A percentile compares a stretch with the other conserved stretches of the same genome.
Evolutionary conservation across 2,797 vertebrate genomes (phyloP).

Genomic region (Atherinosoma microstoma): DNA sequence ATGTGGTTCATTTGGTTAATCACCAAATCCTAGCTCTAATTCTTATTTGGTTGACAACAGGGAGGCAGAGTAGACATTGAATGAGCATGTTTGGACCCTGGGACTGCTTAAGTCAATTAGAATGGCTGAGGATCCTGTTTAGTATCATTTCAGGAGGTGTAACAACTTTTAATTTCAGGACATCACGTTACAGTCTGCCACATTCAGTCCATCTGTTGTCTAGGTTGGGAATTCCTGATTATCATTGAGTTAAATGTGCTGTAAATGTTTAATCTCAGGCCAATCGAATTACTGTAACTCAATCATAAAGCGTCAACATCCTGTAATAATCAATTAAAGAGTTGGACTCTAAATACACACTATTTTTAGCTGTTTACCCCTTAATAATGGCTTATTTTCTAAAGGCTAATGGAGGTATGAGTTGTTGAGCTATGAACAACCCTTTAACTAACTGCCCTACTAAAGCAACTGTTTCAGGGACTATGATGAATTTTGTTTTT

Average conservation of each 20-base stretch:
- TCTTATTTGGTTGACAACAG: constrained; percentile 7
- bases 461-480: too few relatives aligned
- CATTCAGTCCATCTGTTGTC: constrained; percentile 35
- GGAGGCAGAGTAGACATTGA: constrained; percentile 35
- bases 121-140: constrained; percentile 12
- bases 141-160: constrained; percentile 15
- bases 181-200: constrained; percentile 16
- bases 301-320: constrained; percentile 43
- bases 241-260: constrained; percentile 13
- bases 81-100: constrained; percentile 36
- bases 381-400: constrained; percentile 15
- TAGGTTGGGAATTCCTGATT: constrained; percentile 26
- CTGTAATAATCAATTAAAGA: constrained; percentile 44
- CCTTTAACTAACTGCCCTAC: too few relatives aligned
- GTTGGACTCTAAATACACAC: constrained; percentile 33
- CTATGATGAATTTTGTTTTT: too few relatives aligned
- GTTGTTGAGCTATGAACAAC: background rate
- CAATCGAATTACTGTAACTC: constrained; percentile 53
- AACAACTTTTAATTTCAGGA: constrained; percentile 37
- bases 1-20: background rate
- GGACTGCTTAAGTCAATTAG: constrained; percentile 49
- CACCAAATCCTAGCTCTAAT: background rate
- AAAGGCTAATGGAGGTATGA: constrained; percentile 43
- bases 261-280: constrained; percentile 44
- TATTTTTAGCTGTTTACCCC: constrained; percentile 19